Conservation (phyloP, 2,797 vertebrate genomes). For the Rhodeus uyekii region DNA sequence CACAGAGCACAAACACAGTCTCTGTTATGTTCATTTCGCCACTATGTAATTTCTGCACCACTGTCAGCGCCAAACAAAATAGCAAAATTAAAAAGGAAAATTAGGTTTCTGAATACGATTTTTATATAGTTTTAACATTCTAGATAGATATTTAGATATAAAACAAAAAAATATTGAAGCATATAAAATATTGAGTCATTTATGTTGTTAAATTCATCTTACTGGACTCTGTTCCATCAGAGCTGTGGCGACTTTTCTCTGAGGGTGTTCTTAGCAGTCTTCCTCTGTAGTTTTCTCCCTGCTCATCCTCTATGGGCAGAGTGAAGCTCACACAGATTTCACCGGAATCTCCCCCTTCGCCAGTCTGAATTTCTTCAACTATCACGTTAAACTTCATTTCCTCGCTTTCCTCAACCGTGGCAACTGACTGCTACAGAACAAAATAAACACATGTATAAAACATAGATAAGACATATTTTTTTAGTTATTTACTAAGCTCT, state of each 20-base stretch:
- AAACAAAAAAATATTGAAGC: not conserved
- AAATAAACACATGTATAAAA: not conserved
- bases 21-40: slow-evolving; percentile 3
- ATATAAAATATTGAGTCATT: not conserved
- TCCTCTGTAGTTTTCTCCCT: slow-evolving; percentile 17
- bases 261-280: not conserved
- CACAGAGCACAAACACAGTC: slow-evolving; percentile 31
- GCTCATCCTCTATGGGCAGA: slow-evolving; percentile 46
- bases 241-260: slow-evolving; percentile 45
- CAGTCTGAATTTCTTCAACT: slow-evolving; percentile 27
- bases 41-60: too few species aligned
- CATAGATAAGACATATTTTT: not conserved
- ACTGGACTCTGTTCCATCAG: slow-evolving; percentile 48
- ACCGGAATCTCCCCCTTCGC: slow-evolving; percentile 21
- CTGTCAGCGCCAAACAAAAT: not conserved
- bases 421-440: slow-evolving; percentile 41
- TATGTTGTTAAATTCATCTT: slow-evolving; percentile 15
- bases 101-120: too few species aligned
- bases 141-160: not conserved
- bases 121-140: too few species aligned
- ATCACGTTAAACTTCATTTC: slow-evolving; percentile 38
- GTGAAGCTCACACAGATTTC: slow-evolving; percentile 5
- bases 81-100: not conserved
- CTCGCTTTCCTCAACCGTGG: slow-evolving; percentile 40
- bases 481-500: not conserved